Conservation (phyloP, 2,797 vertebrate genomes). For the Takifugu ocellatus region DNA sequence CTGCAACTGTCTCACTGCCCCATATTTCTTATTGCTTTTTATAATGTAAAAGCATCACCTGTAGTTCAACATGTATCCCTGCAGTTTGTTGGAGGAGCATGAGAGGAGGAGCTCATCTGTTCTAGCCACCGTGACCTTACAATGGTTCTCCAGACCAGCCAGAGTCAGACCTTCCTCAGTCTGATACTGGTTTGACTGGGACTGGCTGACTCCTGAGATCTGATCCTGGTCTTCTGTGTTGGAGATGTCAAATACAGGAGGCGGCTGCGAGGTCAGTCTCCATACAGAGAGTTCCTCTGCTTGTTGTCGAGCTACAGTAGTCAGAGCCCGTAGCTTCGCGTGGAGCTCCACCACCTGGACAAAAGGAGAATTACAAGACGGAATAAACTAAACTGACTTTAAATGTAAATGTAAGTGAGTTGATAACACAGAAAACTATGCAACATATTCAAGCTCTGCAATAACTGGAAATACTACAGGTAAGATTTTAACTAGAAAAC, state of each 20-base stretch:
- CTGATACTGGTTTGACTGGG: conserved; percentile 20
- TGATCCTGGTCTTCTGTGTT: conserved; percentile 17
- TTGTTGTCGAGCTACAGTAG: conserved; percentile 63
- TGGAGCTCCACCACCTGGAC: conserved; percentile 73
- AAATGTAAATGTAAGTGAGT: background rate
- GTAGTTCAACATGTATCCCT: conserved; percentile 54
- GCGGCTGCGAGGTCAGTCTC: conserved; percentile 59
- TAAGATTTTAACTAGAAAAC: too few species aligned
- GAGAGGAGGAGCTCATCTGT: conserved; percentile 74
- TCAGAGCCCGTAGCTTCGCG: conserved; percentile 55
- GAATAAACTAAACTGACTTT: background rate
- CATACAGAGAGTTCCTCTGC: conserved; percentile 69
- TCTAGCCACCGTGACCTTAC: conserved; percentile 57
- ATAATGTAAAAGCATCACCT: conserved; percentile 55
- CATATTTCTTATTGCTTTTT: background rate
- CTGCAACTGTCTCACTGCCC: background rate
- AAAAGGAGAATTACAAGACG: conserved; percentile 14
- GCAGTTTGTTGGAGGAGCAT: conserved; percentile 59
- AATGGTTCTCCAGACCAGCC: conserved; percentile 13
- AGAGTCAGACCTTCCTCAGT: background rate
- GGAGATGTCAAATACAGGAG: conserved; percentile 29
- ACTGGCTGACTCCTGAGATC: conserved; percentile 5
- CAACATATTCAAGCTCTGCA: background rate
- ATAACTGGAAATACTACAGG: background rate
- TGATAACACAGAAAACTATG: too few species aligned